phyloP scores from a whole-genome alignment of 1,140 invertebrate genomes.

The Saccostrea echinata region DNA sequence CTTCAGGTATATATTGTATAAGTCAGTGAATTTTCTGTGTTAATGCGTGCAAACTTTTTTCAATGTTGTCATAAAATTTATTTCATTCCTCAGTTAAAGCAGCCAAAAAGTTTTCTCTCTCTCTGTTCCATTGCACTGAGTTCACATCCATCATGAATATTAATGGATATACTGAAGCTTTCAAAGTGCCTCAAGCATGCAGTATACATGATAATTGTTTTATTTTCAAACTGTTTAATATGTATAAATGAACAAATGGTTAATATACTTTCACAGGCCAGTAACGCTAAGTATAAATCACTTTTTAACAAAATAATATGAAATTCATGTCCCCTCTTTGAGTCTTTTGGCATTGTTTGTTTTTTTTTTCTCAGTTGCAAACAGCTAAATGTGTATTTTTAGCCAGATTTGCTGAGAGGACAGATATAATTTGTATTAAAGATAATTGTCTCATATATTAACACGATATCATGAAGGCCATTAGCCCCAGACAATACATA shows the following conservation, averaged over 20 bases:
- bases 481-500: not conserved
- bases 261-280: not conserved
- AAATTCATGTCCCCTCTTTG: not conserved
- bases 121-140: not conserved
- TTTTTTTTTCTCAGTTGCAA: not conserved
- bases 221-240: slow-evolving; percentile 36
- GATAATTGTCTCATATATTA: slow-evolving; percentile 1
- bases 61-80: not conserved
- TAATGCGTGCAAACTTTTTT: not conserved
- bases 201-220: slow-evolving; percentile 26
- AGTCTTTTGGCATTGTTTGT: not conserved
- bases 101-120: not conserved
- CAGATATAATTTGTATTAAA: not conserved
- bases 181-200: slow-evolving; percentile 6
- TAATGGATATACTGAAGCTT: not conserved
- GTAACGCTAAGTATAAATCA: not conserved
- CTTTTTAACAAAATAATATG: not conserved
- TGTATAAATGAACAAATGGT: not conserved
- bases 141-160: slow-evolving; percentile 15
- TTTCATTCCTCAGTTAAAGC: not conserved
- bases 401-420: not conserved
- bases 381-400: not conserved
- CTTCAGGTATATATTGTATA: not conserved
- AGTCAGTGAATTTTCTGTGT: not conserved
- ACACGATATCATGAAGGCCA: not conserved